Percentiles rank a stretch among this genome's conserved stretches.
These are phyloP conservation scores for Sinopyrophorus schimmeli DNA, from an alignment of 2,888 invertebrate species.

Conservation along the genomic window DNA sequence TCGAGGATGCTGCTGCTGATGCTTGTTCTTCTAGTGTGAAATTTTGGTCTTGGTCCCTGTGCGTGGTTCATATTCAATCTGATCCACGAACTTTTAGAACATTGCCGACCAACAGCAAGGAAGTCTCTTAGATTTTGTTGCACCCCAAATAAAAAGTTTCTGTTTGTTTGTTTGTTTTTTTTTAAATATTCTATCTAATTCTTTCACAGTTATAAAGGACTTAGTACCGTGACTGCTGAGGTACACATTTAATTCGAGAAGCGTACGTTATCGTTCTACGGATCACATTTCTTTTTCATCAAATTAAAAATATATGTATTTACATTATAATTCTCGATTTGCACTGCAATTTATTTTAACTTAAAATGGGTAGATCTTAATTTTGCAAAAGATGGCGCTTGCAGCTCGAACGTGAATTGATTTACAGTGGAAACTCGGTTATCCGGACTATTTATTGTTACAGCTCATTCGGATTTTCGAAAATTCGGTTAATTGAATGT, in stretches of 20 bases:
- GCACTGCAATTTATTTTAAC: too few species aligned
- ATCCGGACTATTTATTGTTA: too few species aligned
- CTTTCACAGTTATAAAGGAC: conserved; percentile 35
- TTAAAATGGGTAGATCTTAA: too few species aligned
- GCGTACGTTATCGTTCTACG: conserved; percentile 17
- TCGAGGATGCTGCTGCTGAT: conserved; percentile 19
- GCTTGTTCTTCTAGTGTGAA: conserved; percentile 17
- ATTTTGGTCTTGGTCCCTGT: conserved; percentile 29
- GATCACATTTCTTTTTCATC: not conserved
- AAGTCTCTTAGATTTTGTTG: conserved; percentile 24
- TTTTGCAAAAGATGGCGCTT: too few species aligned
- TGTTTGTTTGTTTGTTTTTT: conserved; percentile 1
- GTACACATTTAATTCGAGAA: conserved; percentile 16
- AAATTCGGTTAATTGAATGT: too few species aligned
- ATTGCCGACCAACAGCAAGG: conserved; percentile 29
- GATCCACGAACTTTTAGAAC: conserved; percentile 32
- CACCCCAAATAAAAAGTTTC: conserved; percentile 13
- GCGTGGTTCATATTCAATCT: conserved; percentile 21
- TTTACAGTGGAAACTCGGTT: too few species aligned
- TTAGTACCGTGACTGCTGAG: conserved; percentile 37
- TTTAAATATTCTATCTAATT: conserved; percentile 21
- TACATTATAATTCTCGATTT: too few species aligned
- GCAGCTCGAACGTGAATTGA: too few species aligned
- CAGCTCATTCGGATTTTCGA: too few species aligned
- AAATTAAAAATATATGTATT: too few species aligned